Evolutionary conservation across 1,140 invertebrate species (phyloP).

Genomic region (Drosophila repletoides): DNA sequence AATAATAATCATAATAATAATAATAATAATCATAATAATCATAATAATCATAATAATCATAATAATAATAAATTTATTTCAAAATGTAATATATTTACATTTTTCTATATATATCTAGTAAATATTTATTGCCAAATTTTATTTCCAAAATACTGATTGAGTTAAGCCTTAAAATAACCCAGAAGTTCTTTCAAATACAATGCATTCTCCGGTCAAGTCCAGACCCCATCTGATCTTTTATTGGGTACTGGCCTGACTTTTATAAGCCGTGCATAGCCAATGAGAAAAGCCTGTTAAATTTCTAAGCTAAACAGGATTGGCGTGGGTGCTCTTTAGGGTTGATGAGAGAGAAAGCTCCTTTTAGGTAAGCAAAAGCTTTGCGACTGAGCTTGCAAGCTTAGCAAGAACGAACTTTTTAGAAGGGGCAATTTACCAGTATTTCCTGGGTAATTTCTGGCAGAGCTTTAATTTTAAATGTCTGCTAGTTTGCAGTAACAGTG

Average conservation of each 20-base stretch:
- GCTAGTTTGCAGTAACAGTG: background rate
- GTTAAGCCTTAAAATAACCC: background rate
- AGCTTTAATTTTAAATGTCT: background rate
- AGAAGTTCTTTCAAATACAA: background rate
- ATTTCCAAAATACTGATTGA: too few species aligned
- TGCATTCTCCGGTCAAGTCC: slow-evolving; percentile 10
- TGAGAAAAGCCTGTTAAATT: slow-evolving; percentile 38
- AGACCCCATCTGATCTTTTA: slow-evolving; percentile 57
- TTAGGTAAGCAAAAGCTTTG: slow-evolving; percentile 20
- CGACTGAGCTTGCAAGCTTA: slow-evolving; percentile 47
- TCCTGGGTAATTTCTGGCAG: slow-evolving; percentile 4
- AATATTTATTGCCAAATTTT: too few species aligned
- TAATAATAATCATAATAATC: too few species aligned
- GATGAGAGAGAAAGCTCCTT: slow-evolving; percentile 16
- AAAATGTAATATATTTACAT: too few species aligned
- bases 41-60: too few species aligned
- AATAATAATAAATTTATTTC: too few species aligned
- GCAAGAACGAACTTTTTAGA: background rate
- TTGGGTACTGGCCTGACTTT: slow-evolving; percentile 54
- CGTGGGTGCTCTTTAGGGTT: slow-evolving; percentile 13
- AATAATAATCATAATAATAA: too few species aligned
- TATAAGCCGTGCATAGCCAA: slow-evolving; percentile 56
- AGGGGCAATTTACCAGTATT: slow-evolving; percentile 57
- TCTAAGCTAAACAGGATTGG: slow-evolving; percentile 38
- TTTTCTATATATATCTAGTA: too few species aligned